Conservation (phyloP, 1,140 invertebrate genomes). For the Mamestra configurata region DNA sequence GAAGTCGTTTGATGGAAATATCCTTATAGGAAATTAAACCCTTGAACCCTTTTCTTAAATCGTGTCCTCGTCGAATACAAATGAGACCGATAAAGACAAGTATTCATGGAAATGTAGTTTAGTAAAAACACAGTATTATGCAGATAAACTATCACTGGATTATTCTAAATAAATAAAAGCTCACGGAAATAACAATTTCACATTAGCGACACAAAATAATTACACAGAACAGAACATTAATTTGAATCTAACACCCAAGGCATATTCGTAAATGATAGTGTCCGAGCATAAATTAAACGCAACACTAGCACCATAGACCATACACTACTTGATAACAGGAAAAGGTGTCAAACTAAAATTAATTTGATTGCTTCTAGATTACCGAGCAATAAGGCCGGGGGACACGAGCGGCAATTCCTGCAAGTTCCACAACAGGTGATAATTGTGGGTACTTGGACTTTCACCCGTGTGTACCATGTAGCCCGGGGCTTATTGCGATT, state of each 20-base stretch:
- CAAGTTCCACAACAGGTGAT: conserved; percentile 37
- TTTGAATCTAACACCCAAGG: conserved; percentile 1
- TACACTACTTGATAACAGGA: conserved; percentile 37
- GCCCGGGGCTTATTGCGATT: conserved; percentile 16
- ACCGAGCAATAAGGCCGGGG: conserved; percentile 40
- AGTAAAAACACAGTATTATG: too few relatives aligned
- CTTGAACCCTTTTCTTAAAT: too few relatives aligned
- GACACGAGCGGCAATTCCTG: conserved; percentile 40
- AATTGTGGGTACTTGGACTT: conserved; percentile 47
- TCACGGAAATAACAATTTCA: background rate
- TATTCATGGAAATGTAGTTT: too few relatives aligned
- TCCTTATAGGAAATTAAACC: too few relatives aligned
- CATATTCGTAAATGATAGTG: conserved; percentile 33
- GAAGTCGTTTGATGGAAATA: too few relatives aligned
- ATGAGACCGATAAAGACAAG: too few relatives aligned
- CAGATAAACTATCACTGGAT: too few relatives aligned
- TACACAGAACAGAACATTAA: conserved; percentile 22
- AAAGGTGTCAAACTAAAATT: conserved; percentile 49
- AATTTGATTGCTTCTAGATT: conserved; percentile 44
- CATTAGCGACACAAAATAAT: conserved; percentile 25
- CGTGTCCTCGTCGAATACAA: too few relatives aligned
- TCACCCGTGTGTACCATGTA: conserved; percentile 23
- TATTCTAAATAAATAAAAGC: background rate
- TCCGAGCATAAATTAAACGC: conserved; percentile 8
- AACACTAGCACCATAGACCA: background rate